Evolutionary conservation across 2,888 invertebrate genomes (phyloP), one percentile per base, ranked within the genome.

Genomic region (Campaea margaritaria): DNA sequence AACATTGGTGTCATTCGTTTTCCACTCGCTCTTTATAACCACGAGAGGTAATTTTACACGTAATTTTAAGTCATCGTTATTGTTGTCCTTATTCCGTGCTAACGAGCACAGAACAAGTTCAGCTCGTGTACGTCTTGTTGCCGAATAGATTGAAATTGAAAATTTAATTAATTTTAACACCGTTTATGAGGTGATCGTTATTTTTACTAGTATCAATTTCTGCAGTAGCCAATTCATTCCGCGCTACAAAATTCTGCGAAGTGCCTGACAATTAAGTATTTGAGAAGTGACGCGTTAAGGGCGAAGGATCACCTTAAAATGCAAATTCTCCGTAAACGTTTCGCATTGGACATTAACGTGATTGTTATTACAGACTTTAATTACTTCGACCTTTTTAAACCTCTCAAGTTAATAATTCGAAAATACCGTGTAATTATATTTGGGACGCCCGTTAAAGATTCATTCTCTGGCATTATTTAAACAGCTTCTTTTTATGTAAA

Each of bases 351-450:
- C 83, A 79, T 85, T 82, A 82, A 78, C 78, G 71, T 76, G 75
- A 82, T 83, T 82, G 81, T 85, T 85, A 85, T 85, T 85, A 77
- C 79, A 68, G 78, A 82, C 81, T 82, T 88, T 90, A 90, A 90
- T 89, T 88, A 86, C 83, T 79, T 65, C 78, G 84, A 87, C 88
- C 88, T 88, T 86, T 84, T 85, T 82, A 79, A 83, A 78, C 74
- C 75, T 74, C 71, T 72, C 73, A 70, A 78, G 57, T 54, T 84
- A 82, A 85, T 83, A 80, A 84, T 74, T 79, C 78, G 76, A 80
- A 83, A 86, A 82, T 78, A 75, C 73, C 71, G 73, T 81, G 79
- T 85, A 82, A 85, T 85, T 83, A 81, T 82, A 77, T 81, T 82
- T 82, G 71, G 76, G 78, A 75, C 78, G 76, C 76, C 76, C 75